These are phyloP conservation scores for Crotalus tigris DNA, from an alignment of 2,113 vertebrate genomes.

Conservation along the genomic window DNA sequence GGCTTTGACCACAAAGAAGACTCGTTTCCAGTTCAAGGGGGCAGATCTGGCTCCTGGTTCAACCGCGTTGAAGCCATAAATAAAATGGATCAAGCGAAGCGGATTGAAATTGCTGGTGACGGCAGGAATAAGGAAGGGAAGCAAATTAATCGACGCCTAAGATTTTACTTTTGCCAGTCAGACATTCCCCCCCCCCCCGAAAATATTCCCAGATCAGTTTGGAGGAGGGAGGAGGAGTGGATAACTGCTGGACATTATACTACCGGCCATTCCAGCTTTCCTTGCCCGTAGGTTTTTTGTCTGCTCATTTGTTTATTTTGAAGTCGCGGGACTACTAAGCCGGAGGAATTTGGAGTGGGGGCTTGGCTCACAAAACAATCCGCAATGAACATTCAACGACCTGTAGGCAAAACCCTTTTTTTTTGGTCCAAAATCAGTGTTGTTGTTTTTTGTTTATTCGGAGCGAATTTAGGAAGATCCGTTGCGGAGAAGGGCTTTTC, in stretches of 20 bases:
- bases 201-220: not conserved
- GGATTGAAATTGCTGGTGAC: not conserved
- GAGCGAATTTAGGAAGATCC: slow-evolving; percentile 68
- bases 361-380: slow-evolving; percentile 2
- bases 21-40: not conserved
- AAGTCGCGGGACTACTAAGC: not conserved
- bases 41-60: not conserved
- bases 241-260: not conserved
- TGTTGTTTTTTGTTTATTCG: slow-evolving; percentile 61
- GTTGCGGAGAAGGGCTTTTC: slow-evolving; percentile 56
- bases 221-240: not conserved
- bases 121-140: not conserved
- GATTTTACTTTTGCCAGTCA: not conserved
- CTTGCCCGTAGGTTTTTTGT: not conserved
- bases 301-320: not conserved
- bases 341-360: not conserved
- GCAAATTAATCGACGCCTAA: not conserved
- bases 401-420: slow-evolving; percentile 62
- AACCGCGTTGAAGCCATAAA: not conserved
- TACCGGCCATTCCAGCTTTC: not conserved
- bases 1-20: not conserved
- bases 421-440: slow-evolving; percentile 68
- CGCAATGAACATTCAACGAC: slow-evolving; percentile 48
- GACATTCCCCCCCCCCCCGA: too few relatives aligned
- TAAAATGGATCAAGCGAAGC: not conserved